These are phyloP conservation scores for Ectemnius lituratus DNA, from an alignment of 2,888 invertebrate genomes.

Conservation along the genomic window DNA sequence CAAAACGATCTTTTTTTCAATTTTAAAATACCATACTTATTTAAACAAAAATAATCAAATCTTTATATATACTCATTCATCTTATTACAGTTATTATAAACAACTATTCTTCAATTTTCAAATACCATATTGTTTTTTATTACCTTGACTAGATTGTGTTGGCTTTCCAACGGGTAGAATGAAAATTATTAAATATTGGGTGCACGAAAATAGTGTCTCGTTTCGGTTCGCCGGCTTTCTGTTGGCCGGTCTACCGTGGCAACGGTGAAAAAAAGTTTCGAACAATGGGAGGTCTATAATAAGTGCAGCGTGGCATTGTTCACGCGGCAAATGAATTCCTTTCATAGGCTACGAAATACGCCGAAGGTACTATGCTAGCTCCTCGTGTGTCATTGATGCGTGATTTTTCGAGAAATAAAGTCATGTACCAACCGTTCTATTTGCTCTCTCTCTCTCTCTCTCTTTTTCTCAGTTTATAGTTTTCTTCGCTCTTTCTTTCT, in stretches of 20 bases:
- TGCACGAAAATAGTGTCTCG: conserved; percentile 1
- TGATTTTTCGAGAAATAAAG: conserved; percentile 20
- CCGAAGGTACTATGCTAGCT: conserved; percentile 21
- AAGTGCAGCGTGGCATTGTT: conserved; percentile 30
- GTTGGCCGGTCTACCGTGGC: neutral
- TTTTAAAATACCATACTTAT: no score
- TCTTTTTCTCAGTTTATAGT: no score
- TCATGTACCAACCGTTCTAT: neutral
- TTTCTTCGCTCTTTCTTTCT: neutral
- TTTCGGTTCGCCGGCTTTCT: neutral
- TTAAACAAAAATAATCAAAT: no score
- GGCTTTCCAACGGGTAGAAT: no score
- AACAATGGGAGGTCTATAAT: conserved; percentile 40
- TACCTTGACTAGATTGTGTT: no score
- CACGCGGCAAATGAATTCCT: conserved; percentile 38
- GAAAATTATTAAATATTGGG: conserved; percentile 3
- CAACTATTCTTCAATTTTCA: no score
- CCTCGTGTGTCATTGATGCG: conserved; percentile 7
- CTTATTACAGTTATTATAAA: neutral
- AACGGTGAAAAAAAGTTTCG: conserved; percentile 12
- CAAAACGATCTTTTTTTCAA: no score
- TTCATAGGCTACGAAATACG: conserved; percentile 27
- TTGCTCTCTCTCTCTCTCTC: neutral
- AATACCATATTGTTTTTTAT: no score
- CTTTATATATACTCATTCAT: no score